These are phyloP conservation scores for Hedya salicella DNA, from an alignment of 2,888 invertebrate genomes.

Conservation along the genomic window DNA sequence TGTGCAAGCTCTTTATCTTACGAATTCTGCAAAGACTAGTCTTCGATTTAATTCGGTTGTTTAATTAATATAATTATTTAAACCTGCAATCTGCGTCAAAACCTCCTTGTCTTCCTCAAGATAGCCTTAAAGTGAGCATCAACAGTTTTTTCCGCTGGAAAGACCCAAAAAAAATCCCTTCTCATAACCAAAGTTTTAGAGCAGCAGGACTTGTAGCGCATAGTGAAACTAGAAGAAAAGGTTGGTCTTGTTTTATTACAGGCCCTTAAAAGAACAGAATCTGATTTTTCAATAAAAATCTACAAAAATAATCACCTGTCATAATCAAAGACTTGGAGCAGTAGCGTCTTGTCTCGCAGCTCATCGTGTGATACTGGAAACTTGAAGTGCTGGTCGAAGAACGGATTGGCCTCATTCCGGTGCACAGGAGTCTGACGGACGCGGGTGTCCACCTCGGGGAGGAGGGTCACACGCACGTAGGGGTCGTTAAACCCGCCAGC, in stretches of 20 bases:
- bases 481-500: conserved; percentile 96
- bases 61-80: too few relatives aligned
- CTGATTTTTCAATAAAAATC: not conserved
- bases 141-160: too few relatives aligned
- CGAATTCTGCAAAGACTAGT: too few relatives aligned
- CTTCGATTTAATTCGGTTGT: too few relatives aligned
- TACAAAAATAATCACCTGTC: conserved; percentile 77
- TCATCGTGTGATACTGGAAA: conserved; percentile 96
- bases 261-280: not conserved
- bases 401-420: conserved; percentile 93
- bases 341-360: conserved; percentile 90
- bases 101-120: too few relatives aligned
- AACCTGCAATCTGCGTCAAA: too few relatives aligned
- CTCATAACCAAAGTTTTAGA: too few relatives aligned
- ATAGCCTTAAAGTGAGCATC: too few relatives aligned
- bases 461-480: conserved; percentile 91
- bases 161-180: too few relatives aligned
- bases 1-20: not conserved
- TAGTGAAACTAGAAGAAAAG: too few relatives aligned
- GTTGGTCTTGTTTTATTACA: too few relatives aligned
- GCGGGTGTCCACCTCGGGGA: conserved; percentile 93
- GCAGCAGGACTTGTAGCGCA: too few relatives aligned
- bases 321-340: conserved; percentile 89
- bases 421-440: conserved; percentile 94
- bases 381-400: conserved; percentile 96